These are phyloP conservation scores for Sebastes steindachneri DNA, from an alignment of 2,797 vertebrate species.

Conservation along the genomic window DNA sequence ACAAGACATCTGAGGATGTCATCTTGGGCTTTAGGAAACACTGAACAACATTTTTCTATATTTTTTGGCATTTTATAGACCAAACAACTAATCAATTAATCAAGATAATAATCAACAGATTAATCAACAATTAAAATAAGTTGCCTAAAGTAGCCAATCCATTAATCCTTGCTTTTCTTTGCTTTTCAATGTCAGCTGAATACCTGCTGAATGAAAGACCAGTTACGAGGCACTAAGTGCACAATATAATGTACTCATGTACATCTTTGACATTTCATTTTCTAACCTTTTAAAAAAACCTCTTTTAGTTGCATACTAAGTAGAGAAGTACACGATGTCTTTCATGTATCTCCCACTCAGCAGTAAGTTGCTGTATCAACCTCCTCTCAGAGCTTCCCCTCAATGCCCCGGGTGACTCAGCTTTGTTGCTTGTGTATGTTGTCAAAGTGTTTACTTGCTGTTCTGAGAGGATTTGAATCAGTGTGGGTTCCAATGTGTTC, in stretches of 20 bases:
- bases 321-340: background rate
- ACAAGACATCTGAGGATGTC: too few relatives aligned
- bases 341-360: background rate
- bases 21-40: too few relatives aligned
- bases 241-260: background rate
- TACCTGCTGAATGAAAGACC: background rate
- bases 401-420: constrained; percentile 37
- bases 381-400: constrained; percentile 1
- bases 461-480: constrained; percentile 27
- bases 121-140: too few relatives aligned
- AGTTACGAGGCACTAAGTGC: background rate
- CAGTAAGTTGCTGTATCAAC: background rate
- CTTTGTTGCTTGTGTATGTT: constrained; percentile 33
- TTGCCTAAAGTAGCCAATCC: background rate
- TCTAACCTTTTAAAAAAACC: background rate
- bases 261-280: background rate
- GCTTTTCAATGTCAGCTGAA: background rate
- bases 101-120: too few relatives aligned
- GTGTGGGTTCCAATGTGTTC: constrained; percentile 41
- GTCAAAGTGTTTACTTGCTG: constrained; percentile 28
- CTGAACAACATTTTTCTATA: accelerated
- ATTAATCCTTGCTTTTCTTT: constrained; percentile 14
- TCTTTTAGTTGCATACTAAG: background rate
- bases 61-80: too few relatives aligned
- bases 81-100: too few relatives aligned